phyloP scores from a whole-genome alignment of 2,797 vertebrate species.

The Fistularia commersonii region DNA sequence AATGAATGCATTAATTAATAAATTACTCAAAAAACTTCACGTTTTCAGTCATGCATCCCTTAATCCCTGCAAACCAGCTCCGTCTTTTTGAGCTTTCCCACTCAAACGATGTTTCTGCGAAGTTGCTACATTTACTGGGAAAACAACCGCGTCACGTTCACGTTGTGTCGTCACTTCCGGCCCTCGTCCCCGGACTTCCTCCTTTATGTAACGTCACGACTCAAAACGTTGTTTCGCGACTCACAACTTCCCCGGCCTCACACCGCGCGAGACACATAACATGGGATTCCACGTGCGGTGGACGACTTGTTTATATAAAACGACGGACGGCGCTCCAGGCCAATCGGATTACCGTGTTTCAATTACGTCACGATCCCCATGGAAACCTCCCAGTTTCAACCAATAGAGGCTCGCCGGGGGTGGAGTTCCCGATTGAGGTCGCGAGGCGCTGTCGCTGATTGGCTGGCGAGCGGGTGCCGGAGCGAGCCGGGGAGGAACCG shows the following conservation, averaged over 20 bases:
- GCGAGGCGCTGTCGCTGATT: slow-evolving; percentile 40
- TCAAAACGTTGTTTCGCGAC: slow-evolving; percentile 9
- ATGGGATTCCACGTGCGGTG: slow-evolving; percentile 73
- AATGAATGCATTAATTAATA: too few species aligned
- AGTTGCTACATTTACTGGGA: too few species aligned
- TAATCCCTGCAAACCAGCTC: too few species aligned
- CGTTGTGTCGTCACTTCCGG: not conserved
- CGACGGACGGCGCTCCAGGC: slow-evolving; percentile 50
- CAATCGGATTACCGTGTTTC: slow-evolving; percentile 34
- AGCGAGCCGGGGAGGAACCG: slow-evolving; percentile 32
- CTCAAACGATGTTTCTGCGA: too few species aligned
- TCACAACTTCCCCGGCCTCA: slow-evolving; percentile 8
- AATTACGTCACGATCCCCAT: slow-evolving; percentile 55
- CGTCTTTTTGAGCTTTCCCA: too few species aligned
- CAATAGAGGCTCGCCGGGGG: slow-evolving; percentile 40
- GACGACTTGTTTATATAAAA: slow-evolving; percentile 70
- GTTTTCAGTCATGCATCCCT: too few species aligned
- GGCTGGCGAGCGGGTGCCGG: not conserved
- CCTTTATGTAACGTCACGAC: slow-evolving; percentile 57
- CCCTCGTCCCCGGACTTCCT: not conserved
- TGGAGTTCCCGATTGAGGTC: slow-evolving; percentile 69
- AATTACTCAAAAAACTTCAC: too few species aligned
- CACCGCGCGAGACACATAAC: slow-evolving; percentile 42
- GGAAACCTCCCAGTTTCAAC: slow-evolving; percentile 50
- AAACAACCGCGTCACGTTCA: not conserved